These are phyloP conservation scores for Hydra vulgaris DNA, from an alignment of 30 jellyfish, hydroid and myxozoan genomes.

Conservation along the genomic window DNA sequence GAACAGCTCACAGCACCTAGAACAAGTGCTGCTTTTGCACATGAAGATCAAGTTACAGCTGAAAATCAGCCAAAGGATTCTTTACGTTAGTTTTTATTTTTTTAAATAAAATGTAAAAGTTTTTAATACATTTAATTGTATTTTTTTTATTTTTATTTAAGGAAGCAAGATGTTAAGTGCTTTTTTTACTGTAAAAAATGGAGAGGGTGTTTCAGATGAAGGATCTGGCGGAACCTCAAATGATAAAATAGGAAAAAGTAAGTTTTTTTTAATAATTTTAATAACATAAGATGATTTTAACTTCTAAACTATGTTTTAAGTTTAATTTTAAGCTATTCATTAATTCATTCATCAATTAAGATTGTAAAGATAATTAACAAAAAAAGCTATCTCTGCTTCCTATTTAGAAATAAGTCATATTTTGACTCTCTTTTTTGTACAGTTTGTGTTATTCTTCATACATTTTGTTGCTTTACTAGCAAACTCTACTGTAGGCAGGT, in stretches of 20 bases:
- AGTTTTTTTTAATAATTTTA: not conserved
- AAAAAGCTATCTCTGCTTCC: too few relatives aligned
- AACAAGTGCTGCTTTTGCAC: conserved; percentile 15
- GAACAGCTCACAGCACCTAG: conserved; percentile 31
- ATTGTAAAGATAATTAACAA: too few relatives aligned
- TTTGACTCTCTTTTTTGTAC: too few relatives aligned
- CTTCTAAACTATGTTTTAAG: too few relatives aligned
- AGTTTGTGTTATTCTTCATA: too few relatives aligned
- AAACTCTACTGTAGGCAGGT: too few relatives aligned
- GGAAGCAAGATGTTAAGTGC: conserved; percentile 96
- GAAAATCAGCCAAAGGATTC: conserved; percentile 33
- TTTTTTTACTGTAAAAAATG: conserved; percentile 49
- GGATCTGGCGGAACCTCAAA: conserved; percentile 60
- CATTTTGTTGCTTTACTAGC: too few relatives aligned
- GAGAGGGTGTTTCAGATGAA: conserved; percentile 13
- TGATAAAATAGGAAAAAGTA: conserved; percentile 23
- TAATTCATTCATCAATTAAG: too few relatives aligned
- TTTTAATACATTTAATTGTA: not conserved
- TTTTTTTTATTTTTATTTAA: conserved; percentile 1
- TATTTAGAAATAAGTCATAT: too few relatives aligned
- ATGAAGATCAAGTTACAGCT: conserved; percentile 11
- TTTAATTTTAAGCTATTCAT: too few relatives aligned
- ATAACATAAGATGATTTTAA: not conserved
- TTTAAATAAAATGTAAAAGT: not conserved
- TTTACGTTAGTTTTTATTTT: conserved; percentile 15